These are phyloP conservation scores for Geotrupes spiniger DNA, from an alignment of 2,888 invertebrate genomes.

Conservation along the genomic window DNA sequence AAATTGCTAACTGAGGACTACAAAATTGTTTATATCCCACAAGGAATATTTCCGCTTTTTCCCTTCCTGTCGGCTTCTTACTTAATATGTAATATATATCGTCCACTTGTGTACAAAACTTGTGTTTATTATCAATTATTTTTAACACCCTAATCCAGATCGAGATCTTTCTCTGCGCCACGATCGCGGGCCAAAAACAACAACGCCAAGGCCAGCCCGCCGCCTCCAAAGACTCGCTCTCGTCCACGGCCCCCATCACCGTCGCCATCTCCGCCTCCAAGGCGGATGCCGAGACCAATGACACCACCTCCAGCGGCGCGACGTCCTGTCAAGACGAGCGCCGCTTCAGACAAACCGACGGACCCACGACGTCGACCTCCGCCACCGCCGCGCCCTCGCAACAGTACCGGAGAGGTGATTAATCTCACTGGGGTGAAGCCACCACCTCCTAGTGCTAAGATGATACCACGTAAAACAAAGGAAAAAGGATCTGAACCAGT, in stretches of 20 bases:
- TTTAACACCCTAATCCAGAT: conserved; percentile 41
- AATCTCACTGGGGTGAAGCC: conserved; percentile 53
- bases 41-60: no score
- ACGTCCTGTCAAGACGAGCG: conserved; percentile 22
- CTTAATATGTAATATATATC: no score
- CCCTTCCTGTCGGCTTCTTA: no score
- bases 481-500: conserved; percentile 51
- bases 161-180: conserved; percentile 59
- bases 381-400: conserved; percentile 59
- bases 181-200: conserved; percentile 30
- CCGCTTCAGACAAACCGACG: conserved; percentile 44
- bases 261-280: conserved; percentile 50
- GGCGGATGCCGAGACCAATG: conserved; percentile 54
- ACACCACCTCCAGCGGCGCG: conserved; percentile 50
- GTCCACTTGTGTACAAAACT: no score
- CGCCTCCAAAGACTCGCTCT: conserved; percentile 55
- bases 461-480: conserved; percentile 47
- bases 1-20: no score
- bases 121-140: neutral
- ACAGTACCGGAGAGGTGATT: conserved; percentile 50
- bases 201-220: conserved; percentile 39
- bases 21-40: no score
- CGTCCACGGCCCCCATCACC: conserved; percentile 52
- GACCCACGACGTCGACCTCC: conserved; percentile 53
- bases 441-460: conserved; percentile 44